These are phyloP conservation scores for Trichosurus vulpecula DNA, from an alignment of 2,797 vertebrate species.

Conservation along the genomic window DNA sequence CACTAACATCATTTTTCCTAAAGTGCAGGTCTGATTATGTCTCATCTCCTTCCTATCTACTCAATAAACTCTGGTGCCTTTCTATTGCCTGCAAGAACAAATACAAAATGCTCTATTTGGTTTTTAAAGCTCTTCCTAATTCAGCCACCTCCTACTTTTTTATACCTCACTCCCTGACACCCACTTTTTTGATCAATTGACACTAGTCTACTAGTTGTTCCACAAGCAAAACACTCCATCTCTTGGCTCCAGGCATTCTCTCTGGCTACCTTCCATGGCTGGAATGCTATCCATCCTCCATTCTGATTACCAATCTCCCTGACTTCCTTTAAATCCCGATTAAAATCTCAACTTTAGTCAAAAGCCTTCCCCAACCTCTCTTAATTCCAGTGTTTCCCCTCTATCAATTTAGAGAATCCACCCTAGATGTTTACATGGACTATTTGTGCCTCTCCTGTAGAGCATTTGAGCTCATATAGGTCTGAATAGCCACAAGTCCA, in stretches of 20 bases:
- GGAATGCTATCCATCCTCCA: not conserved
- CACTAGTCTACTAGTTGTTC: not conserved
- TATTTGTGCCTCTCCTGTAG: too few species aligned
- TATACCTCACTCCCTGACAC: not conserved
- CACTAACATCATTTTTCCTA: not conserved
- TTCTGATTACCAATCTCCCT: not conserved
- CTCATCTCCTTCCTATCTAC: not conserved
- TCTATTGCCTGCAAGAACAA: not conserved
- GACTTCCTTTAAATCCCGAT: not conserved
- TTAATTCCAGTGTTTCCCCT: not conserved
- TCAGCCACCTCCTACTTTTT: not conserved
- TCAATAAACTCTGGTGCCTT: not conserved
- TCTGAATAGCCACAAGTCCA: too few species aligned
- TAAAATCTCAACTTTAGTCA: not conserved
- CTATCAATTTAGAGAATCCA: not conserved
- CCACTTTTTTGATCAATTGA: not conserved
- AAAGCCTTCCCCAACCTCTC: not conserved
- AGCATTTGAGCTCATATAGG: too few species aligned
- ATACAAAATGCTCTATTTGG: not conserved
- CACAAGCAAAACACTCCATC: not conserved
- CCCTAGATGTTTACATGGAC: too few species aligned
- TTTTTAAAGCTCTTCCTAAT: not conserved
- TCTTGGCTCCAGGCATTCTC: not conserved
- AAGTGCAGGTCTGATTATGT: not conserved
- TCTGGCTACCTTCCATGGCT: not conserved